Percentiles rank a stretch among this genome's conserved stretches.
phyloP scores from a whole-genome alignment of 2,888 invertebrate species.

The Rhamphomyia laevipes region DNA sequence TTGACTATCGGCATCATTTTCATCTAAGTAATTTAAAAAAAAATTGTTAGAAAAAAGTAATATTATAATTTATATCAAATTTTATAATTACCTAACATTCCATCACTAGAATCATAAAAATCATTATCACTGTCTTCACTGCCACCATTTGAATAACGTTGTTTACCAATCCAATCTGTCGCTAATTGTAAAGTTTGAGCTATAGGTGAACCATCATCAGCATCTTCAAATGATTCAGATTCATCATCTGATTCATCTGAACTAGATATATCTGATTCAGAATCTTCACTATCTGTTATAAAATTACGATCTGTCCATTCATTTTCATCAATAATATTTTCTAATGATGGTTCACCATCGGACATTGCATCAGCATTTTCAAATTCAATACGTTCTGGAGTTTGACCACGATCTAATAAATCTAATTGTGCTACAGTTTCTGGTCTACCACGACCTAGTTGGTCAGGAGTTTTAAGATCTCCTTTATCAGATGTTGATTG shows the following conservation, averaged over 20 bases:
- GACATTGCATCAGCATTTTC: constrained; percentile 57
- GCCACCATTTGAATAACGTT: constrained; percentile 40
- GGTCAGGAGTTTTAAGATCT: constrained; percentile 33
- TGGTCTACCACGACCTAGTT: constrained; percentile 33
- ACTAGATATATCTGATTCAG: constrained; percentile 45
- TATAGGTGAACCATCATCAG: constrained; percentile 45
- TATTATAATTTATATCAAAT: background rate
- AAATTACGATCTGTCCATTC: constrained; percentile 94
- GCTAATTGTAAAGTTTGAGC: constrained; percentile 54
- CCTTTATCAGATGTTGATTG: constrained; percentile 16
- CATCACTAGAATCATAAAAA: constrained; percentile 38
- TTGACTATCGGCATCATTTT: constrained; percentile 56
- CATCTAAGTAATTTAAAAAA: constrained; percentile 25
- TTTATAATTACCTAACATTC: constrained; percentile 27
- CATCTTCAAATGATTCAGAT: constrained; percentile 53
- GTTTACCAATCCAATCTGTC: constrained; percentile 52
- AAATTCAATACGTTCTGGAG: constrained; percentile 71
- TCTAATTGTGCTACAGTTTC: constrained; percentile 30
- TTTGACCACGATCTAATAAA: constrained; percentile 42
- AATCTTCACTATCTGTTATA: constrained; percentile 64
- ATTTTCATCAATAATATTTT: constrained; percentile 81
- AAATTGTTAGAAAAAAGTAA: background rate
- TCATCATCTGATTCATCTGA: constrained; percentile 51
- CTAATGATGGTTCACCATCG: constrained; percentile 47
- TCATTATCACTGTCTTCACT: constrained; percentile 35